Conservation (phyloP, 2,797 vertebrate genomes). For the Karalla daura region DNA sequence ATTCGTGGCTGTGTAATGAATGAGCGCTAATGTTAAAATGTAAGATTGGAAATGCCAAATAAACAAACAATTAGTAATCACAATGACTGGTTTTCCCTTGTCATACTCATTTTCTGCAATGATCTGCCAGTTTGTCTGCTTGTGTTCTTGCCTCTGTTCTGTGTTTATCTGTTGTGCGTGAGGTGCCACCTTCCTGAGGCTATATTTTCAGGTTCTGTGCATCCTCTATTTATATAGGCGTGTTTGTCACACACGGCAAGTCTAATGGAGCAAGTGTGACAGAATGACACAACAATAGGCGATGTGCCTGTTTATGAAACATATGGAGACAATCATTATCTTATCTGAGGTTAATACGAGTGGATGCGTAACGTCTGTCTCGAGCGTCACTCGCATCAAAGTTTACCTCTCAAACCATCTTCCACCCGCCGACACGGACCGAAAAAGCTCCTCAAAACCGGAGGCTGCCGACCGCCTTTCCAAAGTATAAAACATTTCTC, state of each 20-base stretch:
- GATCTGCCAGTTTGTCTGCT: not conserved
- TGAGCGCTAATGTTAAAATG: not conserved
- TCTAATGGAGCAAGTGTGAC: not conserved
- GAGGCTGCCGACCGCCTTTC: not conserved
- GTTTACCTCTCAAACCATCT: not conserved
- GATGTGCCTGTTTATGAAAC: not conserved
- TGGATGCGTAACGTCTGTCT: not conserved
- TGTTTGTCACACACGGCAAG: not conserved
- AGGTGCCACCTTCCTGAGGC: conserved; percentile 2
- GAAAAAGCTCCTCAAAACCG: not conserved
- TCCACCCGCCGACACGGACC: not conserved
- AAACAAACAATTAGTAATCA: not conserved
- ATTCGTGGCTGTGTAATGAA: not conserved
- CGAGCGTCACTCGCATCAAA: not conserved
- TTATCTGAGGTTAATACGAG: not conserved
- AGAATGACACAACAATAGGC: not conserved
- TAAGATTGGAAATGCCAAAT: not conserved
- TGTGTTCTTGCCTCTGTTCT: not conserved
- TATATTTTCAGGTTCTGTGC: not conserved
- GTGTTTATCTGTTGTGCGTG: not conserved
- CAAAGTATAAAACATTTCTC: not conserved
- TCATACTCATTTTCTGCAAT: not conserved
- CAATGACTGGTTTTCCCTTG: not conserved
- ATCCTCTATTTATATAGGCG: not conserved
- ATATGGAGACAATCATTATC: not conserved